Percentiles rank a stretch among this genome's conserved stretches.
Evolutionary conservation across 2,888 invertebrate species (phyloP).

Genomic region (Periphyllus acericola): DNA sequence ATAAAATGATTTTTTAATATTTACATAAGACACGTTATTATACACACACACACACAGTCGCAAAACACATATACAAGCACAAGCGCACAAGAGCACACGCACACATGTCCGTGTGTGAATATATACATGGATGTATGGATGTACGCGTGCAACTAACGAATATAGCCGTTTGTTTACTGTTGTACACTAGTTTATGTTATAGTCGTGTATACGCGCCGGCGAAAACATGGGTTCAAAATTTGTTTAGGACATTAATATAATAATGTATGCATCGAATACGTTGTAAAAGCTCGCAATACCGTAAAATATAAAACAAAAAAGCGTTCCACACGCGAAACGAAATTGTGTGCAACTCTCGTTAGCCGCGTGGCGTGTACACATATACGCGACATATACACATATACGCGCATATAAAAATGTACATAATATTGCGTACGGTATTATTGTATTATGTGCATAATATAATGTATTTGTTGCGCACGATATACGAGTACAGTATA

Average conservation of each 20-base stretch:
- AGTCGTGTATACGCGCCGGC: neutral
- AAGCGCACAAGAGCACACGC: too few relatives aligned
- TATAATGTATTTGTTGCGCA: too few relatives aligned
- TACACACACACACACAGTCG: too few relatives aligned
- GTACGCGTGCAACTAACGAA: neutral
- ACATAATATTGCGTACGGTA: too few relatives aligned
- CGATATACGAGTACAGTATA: too few relatives aligned
- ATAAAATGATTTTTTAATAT: slow-evolving; percentile 4
- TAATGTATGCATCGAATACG: neutral
- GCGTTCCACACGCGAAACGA: neutral
- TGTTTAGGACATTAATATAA: slow-evolving; percentile 38
- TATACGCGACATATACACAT: too few relatives aligned
- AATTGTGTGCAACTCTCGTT: neutral
- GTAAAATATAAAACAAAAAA: slow-evolving; percentile 22
- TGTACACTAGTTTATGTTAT: neutral
- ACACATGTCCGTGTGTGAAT: too few relatives aligned
- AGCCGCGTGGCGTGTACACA: too few relatives aligned
- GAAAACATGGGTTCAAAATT: neutral
- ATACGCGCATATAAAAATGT: neutral
- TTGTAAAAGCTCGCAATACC: neutral
- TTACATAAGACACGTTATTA: neutral
- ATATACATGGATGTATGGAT: neutral
- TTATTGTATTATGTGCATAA: too few relatives aligned
- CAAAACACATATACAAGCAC: too few relatives aligned
- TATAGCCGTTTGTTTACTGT: slow-evolving; percentile 13